A percentile compares a stretch with the other conserved stretches of the same genome.
These are phyloP conservation scores for Cricetomys ansorgei DNA, from an alignment of 2,113 vertebrate genomes.

Conservation along the genomic window DNA sequence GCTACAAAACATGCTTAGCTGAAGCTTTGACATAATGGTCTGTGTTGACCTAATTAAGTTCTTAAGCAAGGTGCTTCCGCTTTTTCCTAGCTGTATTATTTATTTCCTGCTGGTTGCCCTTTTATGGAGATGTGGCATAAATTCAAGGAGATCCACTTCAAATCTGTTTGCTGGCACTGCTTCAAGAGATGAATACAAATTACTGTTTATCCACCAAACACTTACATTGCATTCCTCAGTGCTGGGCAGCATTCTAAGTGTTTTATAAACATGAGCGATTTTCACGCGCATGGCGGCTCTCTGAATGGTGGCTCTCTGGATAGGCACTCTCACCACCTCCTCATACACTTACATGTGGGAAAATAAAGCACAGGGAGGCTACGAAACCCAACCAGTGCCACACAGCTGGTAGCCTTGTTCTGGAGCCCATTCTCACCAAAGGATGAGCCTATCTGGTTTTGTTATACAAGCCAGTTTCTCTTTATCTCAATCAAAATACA, in stretches of 20 bases:
- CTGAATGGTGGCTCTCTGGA: not conserved
- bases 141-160: constrained; percentile 55
- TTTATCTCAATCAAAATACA: not conserved
- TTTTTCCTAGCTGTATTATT: constrained; percentile 40
- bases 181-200: constrained; percentile 73
- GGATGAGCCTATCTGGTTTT: not conserved
- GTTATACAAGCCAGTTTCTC: not conserved
- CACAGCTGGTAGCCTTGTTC: constrained; percentile 14
- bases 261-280: constrained; percentile 56
- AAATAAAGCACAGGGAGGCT: not conserved
- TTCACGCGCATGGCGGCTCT: constrained; percentile 29
- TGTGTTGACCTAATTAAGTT: constrained; percentile 71
- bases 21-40: constrained; percentile 57
- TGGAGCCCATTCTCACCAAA: not conserved
- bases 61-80: constrained; percentile 40
- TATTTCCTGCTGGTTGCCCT: constrained; percentile 59
- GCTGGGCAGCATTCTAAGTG: constrained; percentile 51
- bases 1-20: not conserved
- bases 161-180: constrained; percentile 56
- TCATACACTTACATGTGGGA: not conserved
- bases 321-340: not conserved
- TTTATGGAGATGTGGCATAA: constrained; percentile 43
- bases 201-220: constrained; percentile 63
- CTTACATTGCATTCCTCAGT: constrained; percentile 61
- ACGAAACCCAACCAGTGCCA: not conserved